phyloP scores from a whole-genome alignment of 2,888 invertebrate genomes.

The Colletes collaris region DNA sequence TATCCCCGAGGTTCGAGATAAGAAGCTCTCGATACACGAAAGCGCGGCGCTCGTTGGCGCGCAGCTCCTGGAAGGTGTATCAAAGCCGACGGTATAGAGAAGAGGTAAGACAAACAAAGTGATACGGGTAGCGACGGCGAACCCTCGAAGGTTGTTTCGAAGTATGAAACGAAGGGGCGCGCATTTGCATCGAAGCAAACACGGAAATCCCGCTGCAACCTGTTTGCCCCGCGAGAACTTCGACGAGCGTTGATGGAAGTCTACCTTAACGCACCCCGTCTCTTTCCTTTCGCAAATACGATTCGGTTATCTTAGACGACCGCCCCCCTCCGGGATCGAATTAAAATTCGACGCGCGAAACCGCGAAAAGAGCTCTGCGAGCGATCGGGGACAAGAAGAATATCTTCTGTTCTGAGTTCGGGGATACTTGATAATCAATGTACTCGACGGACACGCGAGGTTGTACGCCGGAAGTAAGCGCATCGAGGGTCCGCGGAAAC shows the following conservation, averaged over 20 bases:
- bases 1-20: slow-evolving; percentile 39
- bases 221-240: slow-evolving; percentile 48
- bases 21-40: slow-evolving; percentile 25
- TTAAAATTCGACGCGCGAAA: neutral
- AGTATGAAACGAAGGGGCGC: slow-evolving; percentile 43
- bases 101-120: slow-evolving; percentile 45
- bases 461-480: neutral
- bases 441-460: too few species aligned
- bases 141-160: slow-evolving; percentile 43
- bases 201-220: slow-evolving; percentile 42
- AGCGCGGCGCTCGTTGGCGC: neutral
- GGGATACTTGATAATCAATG: too few species aligned
- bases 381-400: too few species aligned
- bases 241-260: slow-evolving; percentile 33
- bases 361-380: too few species aligned
- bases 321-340: neutral
- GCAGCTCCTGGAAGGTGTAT: slow-evolving; percentile 31
- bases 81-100: slow-evolving; percentile 13
- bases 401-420: too few species aligned
- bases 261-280: neutral
- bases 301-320: slow-evolving; percentile 11
- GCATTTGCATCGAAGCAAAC: slow-evolving; percentile 52
- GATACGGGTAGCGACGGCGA: slow-evolving; percentile 28
- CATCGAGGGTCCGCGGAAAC: neutral
- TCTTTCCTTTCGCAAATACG: neutral